Percentiles rank a stretch among this genome's conserved stretches.
Conservation (phyloP, 2,797 vertebrate genomes). For the Synanceia verrucosa region DNA sequence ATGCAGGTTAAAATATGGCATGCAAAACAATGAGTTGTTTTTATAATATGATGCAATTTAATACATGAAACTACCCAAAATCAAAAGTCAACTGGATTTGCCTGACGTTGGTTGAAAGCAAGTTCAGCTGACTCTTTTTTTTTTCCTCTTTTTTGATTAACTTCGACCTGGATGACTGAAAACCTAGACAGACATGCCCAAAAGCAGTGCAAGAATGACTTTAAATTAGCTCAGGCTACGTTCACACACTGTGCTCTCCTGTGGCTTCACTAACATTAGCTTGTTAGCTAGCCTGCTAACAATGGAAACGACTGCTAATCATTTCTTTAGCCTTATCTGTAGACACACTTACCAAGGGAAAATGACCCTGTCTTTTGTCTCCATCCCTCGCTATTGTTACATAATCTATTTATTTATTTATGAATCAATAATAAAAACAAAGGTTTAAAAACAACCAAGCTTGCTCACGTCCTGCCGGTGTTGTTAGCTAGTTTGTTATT, state of each 20-base stretch:
- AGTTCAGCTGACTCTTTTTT: no score
- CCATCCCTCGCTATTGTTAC: neutral
- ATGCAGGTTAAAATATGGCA: neutral
- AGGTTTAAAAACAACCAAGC: no score
- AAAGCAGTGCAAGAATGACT: no score
- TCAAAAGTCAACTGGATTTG: no score
- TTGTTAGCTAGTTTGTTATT: constrained; percentile 16
- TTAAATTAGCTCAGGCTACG: neutral
- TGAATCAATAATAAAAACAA: neutral
- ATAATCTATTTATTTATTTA: neutral
- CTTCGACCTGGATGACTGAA: no score
- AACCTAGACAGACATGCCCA: no score
- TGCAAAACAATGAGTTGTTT: neutral
- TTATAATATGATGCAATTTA: neutral
- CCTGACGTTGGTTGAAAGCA: no score
- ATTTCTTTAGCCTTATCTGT: neutral
- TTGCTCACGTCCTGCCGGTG: neutral
- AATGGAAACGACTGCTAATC: neutral
- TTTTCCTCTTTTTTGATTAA: no score
- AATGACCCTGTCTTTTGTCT: neutral
- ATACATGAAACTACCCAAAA: neutral
- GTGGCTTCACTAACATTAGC: no score
- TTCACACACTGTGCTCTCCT: no score
- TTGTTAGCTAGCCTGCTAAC: no score
- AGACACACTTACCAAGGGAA: constrained; percentile 56